Base-by-base conservation (phyloP, 2,888 invertebrate genomes). In the Lumbricus terrestris region DNA sequence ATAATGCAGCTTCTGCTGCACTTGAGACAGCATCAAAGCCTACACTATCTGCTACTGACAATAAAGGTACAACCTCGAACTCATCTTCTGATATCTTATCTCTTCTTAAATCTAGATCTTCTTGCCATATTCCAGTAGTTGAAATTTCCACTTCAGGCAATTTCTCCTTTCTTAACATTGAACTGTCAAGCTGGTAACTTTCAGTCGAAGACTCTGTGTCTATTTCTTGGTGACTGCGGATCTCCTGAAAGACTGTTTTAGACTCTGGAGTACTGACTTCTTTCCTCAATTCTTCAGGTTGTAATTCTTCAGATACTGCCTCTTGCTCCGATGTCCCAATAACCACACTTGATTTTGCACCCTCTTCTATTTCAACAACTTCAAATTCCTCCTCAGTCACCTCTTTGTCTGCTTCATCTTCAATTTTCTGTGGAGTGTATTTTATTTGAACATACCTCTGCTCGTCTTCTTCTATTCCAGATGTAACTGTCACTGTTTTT, bases 341-440 rank as follows among this genome's bases (percentile, higher is more conserved):
- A 38, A 23, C 82, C 18, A 88, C 34, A 82, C 37, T 16, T n/a
- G 89, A 47, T 35, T 40, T 34, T 35, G 29, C 37, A n/a, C 85
- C 89, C 83, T 90, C 34, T 82, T 37, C 90, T 20, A 35, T 35
- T 83, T 90, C 90, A 33, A 37, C 90, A 34, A 47, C 33, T 40
- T 82, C 38, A n/a, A 47, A 33, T 40, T 40, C 29, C 23, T 89
- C 91, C 91, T 89, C 89, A 88, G 35, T 8, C 6, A 8, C 69
- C 8, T 69, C 69, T 69, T 69, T 69, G 8, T 69, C 69, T 69
- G 69, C 85, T 1, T 91, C 88, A 82, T 90, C 83, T 33, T 38
- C n/a, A 82, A 35, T 33, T 88, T 88, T 3, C 42, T 37, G 37
- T 88, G 47, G 20, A 37, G 47, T 18, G 5, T n/a, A 23, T 89